Base-by-base conservation (phyloP, 2,888 invertebrate species). In the Metalampra italica region DNA sequence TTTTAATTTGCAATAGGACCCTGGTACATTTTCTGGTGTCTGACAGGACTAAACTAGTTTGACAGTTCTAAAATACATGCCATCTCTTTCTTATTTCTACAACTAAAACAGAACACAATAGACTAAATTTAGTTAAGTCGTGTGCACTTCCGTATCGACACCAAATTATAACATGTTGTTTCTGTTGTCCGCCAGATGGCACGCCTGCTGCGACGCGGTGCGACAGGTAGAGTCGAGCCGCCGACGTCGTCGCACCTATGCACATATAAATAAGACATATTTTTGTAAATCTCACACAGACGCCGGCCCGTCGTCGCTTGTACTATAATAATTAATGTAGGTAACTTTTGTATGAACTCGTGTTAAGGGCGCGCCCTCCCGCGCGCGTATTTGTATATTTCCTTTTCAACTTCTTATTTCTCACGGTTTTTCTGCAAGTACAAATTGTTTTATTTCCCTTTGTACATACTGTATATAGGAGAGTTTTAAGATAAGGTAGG, bases 391-490 rank as follows among this genome's bases (percentile, higher is more conserved):
- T 69, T 86, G 83, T 85, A 86, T 79, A 84, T 84, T 82, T 80
- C 79, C 66, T 72, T 82, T 81, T 75, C 68, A 63, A 63, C 22
- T 72, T 73, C 63, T 71, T 66, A 68, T 71, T 78, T 82, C 77
- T 83, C 79, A 85, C 83, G 75, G 75, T 85, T 86, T 79, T 71
- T 89, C 89, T 85, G 87, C 88, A 86, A 90, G 90, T 90, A 90
- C 90, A 90, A 90, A 90, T 87, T 88, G 86, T 89, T 89, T 84
- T 88, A 85, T 88, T 89, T 87, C 79, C 78, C 82, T 76, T 66
- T 90, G 90, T 90, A 90, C 81, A 90, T 90, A 90, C 77, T 90
- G 89, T 90, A 90, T 82, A 89, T 90, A 90, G 68, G 70, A 75
- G 73, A 72, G 67, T 77, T 77, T 22, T 74, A 73, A 71, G 77